These are phyloP conservation scores for Cavia porcellus DNA, from an alignment of 2,113 vertebrate genomes.

Conservation along the genomic window DNA sequence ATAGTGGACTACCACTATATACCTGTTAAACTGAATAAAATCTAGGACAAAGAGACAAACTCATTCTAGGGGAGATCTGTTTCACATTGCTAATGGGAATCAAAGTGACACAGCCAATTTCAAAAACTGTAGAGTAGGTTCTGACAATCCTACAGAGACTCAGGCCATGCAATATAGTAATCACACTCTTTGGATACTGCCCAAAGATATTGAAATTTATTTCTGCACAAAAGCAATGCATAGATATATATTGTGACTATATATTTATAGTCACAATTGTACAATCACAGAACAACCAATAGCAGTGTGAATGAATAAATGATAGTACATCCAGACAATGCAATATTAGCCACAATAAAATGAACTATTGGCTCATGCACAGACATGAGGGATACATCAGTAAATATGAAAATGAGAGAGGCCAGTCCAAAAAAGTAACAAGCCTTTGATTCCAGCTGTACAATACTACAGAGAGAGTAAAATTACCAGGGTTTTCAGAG, in stretches of 20 bases:
- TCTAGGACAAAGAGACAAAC: not conserved
- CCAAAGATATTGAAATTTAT: not conserved
- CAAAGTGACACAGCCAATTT: not conserved
- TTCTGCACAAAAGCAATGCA: not conserved
- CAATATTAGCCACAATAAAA: not conserved
- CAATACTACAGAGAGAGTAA: not conserved
- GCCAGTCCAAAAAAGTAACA: not conserved
- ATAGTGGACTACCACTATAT: too few relatives aligned
- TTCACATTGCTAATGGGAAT: not conserved
- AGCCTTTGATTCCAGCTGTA: not conserved
- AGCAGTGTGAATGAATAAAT: not conserved
- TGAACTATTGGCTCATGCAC: not conserved
- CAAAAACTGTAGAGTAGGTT: not conserved
- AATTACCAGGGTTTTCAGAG: not conserved
- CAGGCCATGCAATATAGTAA: accelerated
- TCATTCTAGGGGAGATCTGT: too few relatives aligned
- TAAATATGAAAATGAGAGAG: not conserved
- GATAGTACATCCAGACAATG: not conserved
- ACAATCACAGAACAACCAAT: not conserved
- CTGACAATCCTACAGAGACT: not conserved
- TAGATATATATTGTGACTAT: not conserved
- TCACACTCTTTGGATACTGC: not conserved
- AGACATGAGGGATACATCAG: not conserved
- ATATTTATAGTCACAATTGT: not conserved
- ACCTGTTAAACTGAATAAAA: not conserved